Percentiles rank a stretch among this genome's conserved stretches.
Evolutionary conservation across 2,113 vertebrate genomes (phyloP).

Genomic region (Atrichornis clamosus): DNA sequence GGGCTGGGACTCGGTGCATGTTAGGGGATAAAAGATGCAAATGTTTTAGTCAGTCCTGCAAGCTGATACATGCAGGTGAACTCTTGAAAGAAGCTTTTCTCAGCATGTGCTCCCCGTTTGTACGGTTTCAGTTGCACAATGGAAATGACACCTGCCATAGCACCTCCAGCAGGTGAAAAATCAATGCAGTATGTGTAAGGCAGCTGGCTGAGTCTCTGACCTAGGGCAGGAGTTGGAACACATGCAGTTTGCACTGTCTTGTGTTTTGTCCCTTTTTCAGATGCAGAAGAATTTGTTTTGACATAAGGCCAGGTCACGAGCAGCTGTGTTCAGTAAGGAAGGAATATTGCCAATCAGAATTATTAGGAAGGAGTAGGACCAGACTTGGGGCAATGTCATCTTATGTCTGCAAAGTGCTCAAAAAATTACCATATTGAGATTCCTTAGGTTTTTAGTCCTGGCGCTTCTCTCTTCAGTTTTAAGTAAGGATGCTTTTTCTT

Average conservation of each 20-base stretch:
- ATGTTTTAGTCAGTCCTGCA: neutral
- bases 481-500: neutral
- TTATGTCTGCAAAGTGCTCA: neutral
- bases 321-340: neutral
- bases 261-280: neutral
- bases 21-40: neutral
- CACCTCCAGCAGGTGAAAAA: neutral
- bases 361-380: neutral
- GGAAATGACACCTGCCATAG: neutral
- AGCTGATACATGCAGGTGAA: neutral
- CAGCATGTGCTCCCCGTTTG: neutral
- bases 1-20: neutral
- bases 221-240: neutral
- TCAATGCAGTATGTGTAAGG: neutral
- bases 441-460: neutral
- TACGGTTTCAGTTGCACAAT: neutral
- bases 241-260: neutral
- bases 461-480: neutral
- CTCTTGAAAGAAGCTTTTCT: neutral
- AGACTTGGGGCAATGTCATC: neutral
- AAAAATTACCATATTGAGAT: neutral
- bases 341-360: neutral
- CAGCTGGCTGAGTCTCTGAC: neutral
- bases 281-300: neutral
- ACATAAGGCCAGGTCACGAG: accelerated